Evolutionary conservation across 1,140 invertebrate genomes (phyloP).

Genomic region (Lasioglossum albipes): DNA sequence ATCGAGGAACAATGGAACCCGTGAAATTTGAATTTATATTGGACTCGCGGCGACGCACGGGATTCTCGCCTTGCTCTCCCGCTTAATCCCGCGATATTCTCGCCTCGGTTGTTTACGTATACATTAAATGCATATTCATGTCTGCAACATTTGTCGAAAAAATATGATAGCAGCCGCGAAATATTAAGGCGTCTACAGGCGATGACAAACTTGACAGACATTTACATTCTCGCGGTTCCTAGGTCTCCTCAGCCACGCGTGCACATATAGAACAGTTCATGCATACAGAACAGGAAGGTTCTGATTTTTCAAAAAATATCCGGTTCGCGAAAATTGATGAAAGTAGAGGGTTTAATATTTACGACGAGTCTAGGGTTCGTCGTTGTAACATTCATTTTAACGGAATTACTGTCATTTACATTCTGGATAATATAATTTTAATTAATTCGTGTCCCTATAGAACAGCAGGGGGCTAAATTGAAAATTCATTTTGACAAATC

Average conservation of each 20-base stretch:
- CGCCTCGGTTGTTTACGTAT: slow-evolving; percentile 29
- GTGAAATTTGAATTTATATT: slow-evolving; percentile 48
- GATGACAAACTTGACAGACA: not conserved
- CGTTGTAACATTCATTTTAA: no score
- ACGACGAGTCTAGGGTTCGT: no score
- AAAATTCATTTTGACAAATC: no score
- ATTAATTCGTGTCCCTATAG: no score
- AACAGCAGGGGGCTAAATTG: no score
- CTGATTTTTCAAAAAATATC: no score
- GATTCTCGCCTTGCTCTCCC: slow-evolving; percentile 8
- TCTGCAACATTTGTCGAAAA: slow-evolving; percentile 14
- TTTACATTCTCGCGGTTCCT: not conserved
- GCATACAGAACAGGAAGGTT: not conserved
- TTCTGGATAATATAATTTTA: no score
- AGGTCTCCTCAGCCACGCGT: not conserved
- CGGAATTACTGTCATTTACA: no score
- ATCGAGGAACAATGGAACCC: slow-evolving; percentile 22
- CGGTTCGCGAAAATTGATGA: no score
- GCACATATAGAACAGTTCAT: not conserved
- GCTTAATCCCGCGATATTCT: slow-evolving; percentile 36
- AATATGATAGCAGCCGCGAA: not conserved
- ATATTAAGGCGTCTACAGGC: not conserved
- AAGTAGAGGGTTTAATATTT: no score
- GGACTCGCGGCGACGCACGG: not conserved
- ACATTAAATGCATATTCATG: slow-evolving; percentile 48